Conservation (phyloP, 2,888 invertebrate species). For the Girardia tigrina region DNA sequence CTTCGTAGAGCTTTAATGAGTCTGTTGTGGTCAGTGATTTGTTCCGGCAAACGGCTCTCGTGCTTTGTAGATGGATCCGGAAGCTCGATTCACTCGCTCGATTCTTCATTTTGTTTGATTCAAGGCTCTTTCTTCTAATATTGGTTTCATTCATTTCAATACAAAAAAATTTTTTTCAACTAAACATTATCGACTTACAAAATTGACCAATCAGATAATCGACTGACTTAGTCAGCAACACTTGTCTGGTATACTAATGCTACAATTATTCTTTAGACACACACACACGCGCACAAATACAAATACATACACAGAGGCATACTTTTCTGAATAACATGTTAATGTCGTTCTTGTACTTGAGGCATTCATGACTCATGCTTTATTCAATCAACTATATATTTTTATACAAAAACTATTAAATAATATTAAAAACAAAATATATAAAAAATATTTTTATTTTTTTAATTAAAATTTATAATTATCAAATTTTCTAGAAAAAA, state of each 20-base stretch:
- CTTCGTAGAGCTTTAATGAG: conserved; percentile 1
- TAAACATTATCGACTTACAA: background rate
- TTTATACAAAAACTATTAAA: too few relatives aligned
- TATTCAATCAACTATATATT: conserved; percentile 9
- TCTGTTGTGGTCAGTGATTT: background rate
- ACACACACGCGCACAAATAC: background rate
- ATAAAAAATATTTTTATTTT: too few relatives aligned
- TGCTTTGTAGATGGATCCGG: background rate
- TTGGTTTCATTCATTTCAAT: background rate
- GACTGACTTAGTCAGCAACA: background rate
- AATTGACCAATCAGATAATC: conserved; percentile 4
- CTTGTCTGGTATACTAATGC: background rate
- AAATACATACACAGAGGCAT: too few relatives aligned
- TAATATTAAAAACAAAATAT: too few relatives aligned
- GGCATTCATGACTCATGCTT: conserved; percentile 23
- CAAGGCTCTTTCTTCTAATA: conserved; percentile 7
- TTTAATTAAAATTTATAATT: too few relatives aligned
- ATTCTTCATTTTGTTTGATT: conserved; percentile 6
- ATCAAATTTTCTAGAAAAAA: too few relatives aligned
- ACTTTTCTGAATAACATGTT: background rate
- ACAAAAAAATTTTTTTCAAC: background rate
- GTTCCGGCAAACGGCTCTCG: conserved; percentile 4
- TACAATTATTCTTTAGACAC: conserved; percentile 20
- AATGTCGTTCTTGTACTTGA: background rate
- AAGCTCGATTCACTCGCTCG: background rate